A percentile compares a stretch with the other conserved stretches of the same genome.
Conservation (phyloP, 2,113 vertebrate genomes). For the Micronisus gabar region DNA sequence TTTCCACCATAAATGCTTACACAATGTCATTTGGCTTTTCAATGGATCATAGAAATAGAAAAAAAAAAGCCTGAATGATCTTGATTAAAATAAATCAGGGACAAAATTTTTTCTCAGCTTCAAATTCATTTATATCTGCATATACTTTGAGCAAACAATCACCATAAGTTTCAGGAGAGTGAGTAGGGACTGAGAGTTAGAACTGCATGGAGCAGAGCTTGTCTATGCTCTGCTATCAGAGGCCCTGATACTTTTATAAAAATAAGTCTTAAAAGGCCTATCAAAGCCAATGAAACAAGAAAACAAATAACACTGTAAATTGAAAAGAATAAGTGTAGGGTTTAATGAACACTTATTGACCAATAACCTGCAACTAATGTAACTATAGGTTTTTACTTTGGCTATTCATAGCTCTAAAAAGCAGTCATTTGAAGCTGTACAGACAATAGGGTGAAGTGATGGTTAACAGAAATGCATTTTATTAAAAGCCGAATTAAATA, state of each 20-base stretch:
- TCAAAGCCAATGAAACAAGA: slow-evolving; percentile 66
- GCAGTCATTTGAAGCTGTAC: slow-evolving; percentile 13
- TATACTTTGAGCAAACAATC: neutral
- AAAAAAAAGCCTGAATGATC: neutral
- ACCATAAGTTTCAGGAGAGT: neutral
- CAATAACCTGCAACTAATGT: slow-evolving; percentile 58
- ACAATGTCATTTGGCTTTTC: neutral
- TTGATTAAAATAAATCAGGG: neutral
- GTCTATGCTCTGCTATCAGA: neutral
- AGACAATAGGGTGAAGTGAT: slow-evolving; percentile 16
- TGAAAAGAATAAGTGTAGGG: slow-evolving; percentile 1
- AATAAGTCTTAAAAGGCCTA: slow-evolving; percentile 1
- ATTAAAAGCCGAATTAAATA: slow-evolving; percentile 58
- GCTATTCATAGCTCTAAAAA: slow-evolving; percentile 43
- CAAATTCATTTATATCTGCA: neutral
- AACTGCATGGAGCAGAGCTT: neutral
- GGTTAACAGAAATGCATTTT: slow-evolving; percentile 40
- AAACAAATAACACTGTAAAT: slow-evolving; percentile 39
- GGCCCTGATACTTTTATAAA: neutral
- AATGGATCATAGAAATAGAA: neutral
- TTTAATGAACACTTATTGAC: slow-evolving; percentile 68
- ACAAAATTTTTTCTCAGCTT: neutral
- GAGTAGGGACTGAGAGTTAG: neutral
- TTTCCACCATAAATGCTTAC: neutral
- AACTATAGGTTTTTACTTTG: slow-evolving; percentile 60